Percentiles rank a stretch among this genome's conserved stretches.
These are phyloP conservation scores for Drosophila niveifrons DNA, from an alignment of 2,888 invertebrate genomes.

Conservation along the genomic window DNA sequence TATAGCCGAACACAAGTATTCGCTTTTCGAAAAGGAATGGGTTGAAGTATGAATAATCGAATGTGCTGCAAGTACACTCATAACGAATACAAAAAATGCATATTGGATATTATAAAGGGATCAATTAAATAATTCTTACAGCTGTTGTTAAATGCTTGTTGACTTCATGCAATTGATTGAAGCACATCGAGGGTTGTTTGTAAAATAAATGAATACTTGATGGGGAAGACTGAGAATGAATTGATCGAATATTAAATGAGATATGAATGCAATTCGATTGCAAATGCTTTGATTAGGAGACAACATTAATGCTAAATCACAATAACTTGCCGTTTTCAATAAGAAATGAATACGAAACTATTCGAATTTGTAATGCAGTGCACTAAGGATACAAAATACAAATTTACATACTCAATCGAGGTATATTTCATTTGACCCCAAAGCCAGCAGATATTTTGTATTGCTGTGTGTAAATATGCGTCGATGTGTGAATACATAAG, in stretches of 20 bases:
- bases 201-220: background rate
- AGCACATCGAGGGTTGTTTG: background rate
- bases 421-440: slow-evolving; percentile 12
- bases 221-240: background rate
- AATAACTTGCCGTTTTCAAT: background rate
- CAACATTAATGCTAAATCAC: background rate
- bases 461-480: background rate
- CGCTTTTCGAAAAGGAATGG: background rate
- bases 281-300: too few relatives aligned
- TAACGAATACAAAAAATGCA: slow-evolving; percentile 7
- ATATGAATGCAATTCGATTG: too few relatives aligned
- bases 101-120: slow-evolving; percentile 5
- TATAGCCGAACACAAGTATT: too few relatives aligned
- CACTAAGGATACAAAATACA: slow-evolving; percentile 4
- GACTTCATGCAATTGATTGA: background rate
- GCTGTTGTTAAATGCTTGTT: slow-evolving; percentile 3
- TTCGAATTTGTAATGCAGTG: slow-evolving; percentile 11
- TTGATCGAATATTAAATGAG: background rate
- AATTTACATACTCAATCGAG: slow-evolving; percentile 23
- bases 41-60: slow-evolving; percentile 17
- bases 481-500: slow-evolving; percentile 2
- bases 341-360: background rate
- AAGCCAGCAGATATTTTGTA: background rate
- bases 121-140: slow-evolving; percentile 20
- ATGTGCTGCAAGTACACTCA: background rate